A percentile compares a stretch with the other conserved stretches of the same genome.
Conservation (phyloP, 2,113 vertebrate species). For the Psammodynastes pulverulentus region DNA sequence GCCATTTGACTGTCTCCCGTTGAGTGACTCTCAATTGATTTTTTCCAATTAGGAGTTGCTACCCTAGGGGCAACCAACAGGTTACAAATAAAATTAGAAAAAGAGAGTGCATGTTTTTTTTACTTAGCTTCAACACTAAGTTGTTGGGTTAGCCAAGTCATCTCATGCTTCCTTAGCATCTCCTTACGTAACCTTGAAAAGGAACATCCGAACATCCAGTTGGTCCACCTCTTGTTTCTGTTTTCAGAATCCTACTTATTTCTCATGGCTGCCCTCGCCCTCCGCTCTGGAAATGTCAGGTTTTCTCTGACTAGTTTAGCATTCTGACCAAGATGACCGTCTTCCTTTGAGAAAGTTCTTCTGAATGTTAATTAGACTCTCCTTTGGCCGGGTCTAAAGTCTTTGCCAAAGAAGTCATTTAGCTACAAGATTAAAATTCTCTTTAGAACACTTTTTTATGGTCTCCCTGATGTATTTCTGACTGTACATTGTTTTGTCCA, state of each 20-base stretch:
- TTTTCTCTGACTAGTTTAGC: conserved; percentile 27
- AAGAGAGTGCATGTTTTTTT: background rate
- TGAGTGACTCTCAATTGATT: background rate
- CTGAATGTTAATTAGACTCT: conserved; percentile 28
- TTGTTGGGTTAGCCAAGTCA: background rate
- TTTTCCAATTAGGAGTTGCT: background rate
- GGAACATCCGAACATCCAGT: background rate
- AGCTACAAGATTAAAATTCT: background rate
- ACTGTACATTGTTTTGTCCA: too few relatives aligned
- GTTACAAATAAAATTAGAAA: background rate
- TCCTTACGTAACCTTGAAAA: background rate
- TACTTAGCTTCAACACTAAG: background rate
- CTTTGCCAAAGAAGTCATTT: background rate
- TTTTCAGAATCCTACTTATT: background rate
- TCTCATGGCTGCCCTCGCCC: background rate
- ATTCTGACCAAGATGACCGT: conserved; percentile 12
- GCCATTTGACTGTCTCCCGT: background rate
- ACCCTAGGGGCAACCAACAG: background rate
- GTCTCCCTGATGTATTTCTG: background rate
- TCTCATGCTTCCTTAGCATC: background rate
- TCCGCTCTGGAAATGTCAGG: background rate
- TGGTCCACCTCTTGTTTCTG: background rate
- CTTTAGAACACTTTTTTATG: background rate
- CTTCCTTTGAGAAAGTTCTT: conserved; percentile 16
- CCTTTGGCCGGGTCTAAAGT: background rate